Percentiles rank a stretch among this genome's conserved stretches.
phyloP scores from a whole-genome alignment of 2,888 invertebrate genomes.

The Allophyes oxyacanthae region DNA sequence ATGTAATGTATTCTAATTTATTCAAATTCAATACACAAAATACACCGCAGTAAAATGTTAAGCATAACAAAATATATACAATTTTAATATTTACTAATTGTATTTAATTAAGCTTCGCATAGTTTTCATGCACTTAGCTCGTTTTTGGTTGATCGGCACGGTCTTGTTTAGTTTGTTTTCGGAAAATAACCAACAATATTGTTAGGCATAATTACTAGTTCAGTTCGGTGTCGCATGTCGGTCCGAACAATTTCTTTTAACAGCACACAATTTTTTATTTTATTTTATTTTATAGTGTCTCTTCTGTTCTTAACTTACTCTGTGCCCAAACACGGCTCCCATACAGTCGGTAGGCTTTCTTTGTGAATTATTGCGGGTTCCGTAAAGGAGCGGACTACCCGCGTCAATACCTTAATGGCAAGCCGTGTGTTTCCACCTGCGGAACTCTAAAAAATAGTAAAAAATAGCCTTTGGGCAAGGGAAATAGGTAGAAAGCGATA shows the following conservation, averaged over 20 bases:
- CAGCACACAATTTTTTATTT: too few species aligned
- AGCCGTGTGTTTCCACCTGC: constrained; percentile 73
- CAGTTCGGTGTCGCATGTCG: too few species aligned
- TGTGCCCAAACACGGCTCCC: constrained; percentile 69
- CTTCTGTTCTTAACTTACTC: constrained; percentile 54
- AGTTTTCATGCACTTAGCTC: too few species aligned
- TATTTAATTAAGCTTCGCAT: too few species aligned
- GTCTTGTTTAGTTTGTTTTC: too few species aligned
- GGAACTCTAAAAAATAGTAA: constrained; percentile 78
- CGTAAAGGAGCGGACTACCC: constrained; percentile 68
- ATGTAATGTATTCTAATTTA: constrained; percentile 36
- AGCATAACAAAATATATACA: too few species aligned
- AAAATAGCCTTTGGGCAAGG: constrained; percentile 64
- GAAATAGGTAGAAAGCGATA: constrained; percentile 63
- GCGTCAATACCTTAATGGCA: constrained; percentile 86
- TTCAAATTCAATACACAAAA: constrained; percentile 34
- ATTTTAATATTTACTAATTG: too few species aligned
- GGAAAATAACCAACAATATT: too few species aligned
- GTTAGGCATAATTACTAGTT: too few species aligned
- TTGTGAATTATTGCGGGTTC: constrained; percentile 87
- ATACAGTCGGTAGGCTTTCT: constrained; percentile 79
- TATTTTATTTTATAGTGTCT: too few species aligned
- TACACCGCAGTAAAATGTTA: not conserved
- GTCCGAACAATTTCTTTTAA: too few species aligned
- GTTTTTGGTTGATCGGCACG: too few species aligned